Evolutionary conservation across 2,113 vertebrate genomes (phyloP).

Genomic region (Pomatorhinus ruficollis): DNA sequence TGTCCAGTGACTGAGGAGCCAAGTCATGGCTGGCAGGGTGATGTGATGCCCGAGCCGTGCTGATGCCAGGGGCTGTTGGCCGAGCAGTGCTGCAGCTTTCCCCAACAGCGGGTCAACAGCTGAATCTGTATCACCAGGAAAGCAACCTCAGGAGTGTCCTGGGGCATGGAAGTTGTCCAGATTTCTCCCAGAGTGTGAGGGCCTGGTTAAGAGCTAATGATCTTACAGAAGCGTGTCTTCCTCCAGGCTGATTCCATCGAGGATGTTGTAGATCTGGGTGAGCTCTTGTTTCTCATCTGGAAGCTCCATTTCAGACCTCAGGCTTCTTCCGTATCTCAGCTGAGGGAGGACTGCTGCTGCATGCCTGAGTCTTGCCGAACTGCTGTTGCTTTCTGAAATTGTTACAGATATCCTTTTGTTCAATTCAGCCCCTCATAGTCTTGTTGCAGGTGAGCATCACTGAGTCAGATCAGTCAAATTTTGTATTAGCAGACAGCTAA

Average conservation of each 20-base stretch:
- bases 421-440: background rate
- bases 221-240: background rate
- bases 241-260: background rate
- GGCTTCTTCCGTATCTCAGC: background rate
- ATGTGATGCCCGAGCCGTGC: accelerated
- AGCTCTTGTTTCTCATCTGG: background rate
- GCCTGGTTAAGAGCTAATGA: background rate
- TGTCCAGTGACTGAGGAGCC: background rate
- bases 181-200: background rate
- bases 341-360: background rate
- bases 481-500: background rate
- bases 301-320: background rate
- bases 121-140: background rate
- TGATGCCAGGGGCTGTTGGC: background rate
- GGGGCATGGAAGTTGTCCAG: background rate
- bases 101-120: accelerated
- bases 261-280: background rate
- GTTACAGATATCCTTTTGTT: background rate
- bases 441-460: background rate
- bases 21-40: background rate
- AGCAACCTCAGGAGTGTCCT: background rate
- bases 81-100: background rate
- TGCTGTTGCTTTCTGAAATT: background rate
- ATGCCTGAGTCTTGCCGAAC: background rate
- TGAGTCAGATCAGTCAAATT: background rate